phyloP scores from a whole-genome alignment of 2,797 vertebrate genomes.

The Urophycis tenuis region DNA sequence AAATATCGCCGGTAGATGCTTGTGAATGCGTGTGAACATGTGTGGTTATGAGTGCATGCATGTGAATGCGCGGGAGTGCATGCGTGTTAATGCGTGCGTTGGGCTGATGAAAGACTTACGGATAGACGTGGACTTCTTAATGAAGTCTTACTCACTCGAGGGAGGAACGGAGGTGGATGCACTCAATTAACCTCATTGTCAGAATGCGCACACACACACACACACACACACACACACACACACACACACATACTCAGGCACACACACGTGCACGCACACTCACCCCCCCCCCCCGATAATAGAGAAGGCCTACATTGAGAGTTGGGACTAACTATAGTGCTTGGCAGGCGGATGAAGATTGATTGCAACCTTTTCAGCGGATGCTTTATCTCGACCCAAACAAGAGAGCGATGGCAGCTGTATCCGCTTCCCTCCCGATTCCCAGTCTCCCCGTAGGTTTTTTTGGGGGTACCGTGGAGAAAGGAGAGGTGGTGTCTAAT shows the following conservation, averaged over 20 bases:
- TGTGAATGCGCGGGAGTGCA: neutral
- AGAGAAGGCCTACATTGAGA: slow-evolving; percentile 54
- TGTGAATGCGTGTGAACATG: neutral
- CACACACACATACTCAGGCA: neutral
- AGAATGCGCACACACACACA: slow-evolving; percentile 20
- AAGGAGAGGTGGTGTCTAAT: slow-evolving; percentile 45
- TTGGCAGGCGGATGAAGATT: slow-evolving; percentile 69
- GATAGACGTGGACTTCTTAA: slow-evolving; percentile 41
- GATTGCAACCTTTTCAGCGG: slow-evolving; percentile 68
- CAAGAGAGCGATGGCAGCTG: slow-evolving; percentile 52
- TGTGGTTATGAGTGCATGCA: neutral
- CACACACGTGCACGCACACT: neutral
- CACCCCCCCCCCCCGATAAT: slow-evolving; percentile 29
- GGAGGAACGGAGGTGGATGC: slow-evolving; percentile 56
- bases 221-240: slow-evolving; percentile 12
- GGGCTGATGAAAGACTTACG: slow-evolving; percentile 22
- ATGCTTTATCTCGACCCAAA: slow-evolving; percentile 59
- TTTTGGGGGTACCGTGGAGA: slow-evolving; percentile 32
- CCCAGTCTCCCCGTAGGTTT: neutral
- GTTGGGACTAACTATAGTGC: slow-evolving; percentile 58
- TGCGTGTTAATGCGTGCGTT: neutral
- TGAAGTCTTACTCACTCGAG: slow-evolving; percentile 53
- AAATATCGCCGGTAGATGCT: too few relatives aligned
- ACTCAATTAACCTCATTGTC: slow-evolving; percentile 67
- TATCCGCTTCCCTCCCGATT: slow-evolving; percentile 41